Conservation (phyloP, 1,140 invertebrate genomes). For the Manduca sexta region DNA sequence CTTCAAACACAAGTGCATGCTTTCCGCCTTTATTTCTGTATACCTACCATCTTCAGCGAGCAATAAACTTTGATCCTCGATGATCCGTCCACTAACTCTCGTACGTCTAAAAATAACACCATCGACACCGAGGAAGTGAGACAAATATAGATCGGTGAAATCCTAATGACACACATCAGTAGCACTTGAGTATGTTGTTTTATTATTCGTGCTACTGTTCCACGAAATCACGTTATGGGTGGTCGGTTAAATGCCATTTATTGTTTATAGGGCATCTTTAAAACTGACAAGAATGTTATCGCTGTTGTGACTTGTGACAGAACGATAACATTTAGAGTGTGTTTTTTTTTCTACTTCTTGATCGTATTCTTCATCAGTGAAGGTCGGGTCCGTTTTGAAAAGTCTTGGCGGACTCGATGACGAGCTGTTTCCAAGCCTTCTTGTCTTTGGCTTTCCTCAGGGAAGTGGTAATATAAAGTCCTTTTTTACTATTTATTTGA, state of each 20-base stretch:
- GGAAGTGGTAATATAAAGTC: too few relatives aligned
- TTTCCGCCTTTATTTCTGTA: constrained; percentile 2
- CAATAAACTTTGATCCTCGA: constrained; percentile 31
- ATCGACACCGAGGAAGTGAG: constrained; percentile 18
- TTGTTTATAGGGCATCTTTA: constrained; percentile 2
- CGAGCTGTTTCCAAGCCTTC: too few relatives aligned
- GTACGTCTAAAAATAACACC: constrained; percentile 41
- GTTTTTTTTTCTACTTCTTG: too few relatives aligned
- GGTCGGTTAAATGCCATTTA: constrained; percentile 26
- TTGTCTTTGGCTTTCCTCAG: too few relatives aligned
- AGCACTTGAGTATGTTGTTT: constrained; percentile 21
- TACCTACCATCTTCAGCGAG: constrained; percentile 16
- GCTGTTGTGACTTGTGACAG: too few relatives aligned
- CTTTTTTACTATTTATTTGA: too few relatives aligned
- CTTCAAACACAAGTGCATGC: too few relatives aligned
- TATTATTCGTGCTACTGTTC: constrained; percentile 37
- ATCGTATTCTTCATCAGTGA: too few relatives aligned
- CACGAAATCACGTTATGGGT: constrained; percentile 45
- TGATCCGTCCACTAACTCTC: constrained; percentile 35
- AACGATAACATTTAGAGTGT: too few relatives aligned
- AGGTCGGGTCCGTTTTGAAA: too few relatives aligned
- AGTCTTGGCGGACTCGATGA: too few relatives aligned
- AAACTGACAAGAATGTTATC: not conserved
- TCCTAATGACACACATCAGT: constrained; percentile 47
- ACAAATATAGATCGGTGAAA: constrained; percentile 45